Evolutionary conservation across 2,888 invertebrate genomes (phyloP).

Genomic region (Polyploca ridens): DNA sequence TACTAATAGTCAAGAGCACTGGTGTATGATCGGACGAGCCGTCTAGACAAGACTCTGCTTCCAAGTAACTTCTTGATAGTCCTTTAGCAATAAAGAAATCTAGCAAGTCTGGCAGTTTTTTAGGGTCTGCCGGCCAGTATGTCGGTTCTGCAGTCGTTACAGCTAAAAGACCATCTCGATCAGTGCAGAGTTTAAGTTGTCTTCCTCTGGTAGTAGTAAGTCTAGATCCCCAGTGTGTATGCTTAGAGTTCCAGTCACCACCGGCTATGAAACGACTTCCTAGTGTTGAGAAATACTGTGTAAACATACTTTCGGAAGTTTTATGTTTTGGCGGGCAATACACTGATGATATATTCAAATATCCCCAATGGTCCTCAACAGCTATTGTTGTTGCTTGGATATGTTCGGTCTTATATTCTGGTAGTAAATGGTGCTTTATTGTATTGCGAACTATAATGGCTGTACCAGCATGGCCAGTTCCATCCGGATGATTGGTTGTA

Average conservation of each 20-base stretch:
- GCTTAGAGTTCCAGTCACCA: conserved; percentile 31
- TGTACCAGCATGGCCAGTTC: conserved; percentile 24
- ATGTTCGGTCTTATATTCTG: conserved; percentile 11
- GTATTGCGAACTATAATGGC: conserved; percentile 18
- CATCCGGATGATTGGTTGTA: conserved; percentile 25
- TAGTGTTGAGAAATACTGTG: conserved; percentile 10
- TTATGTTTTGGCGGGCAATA: conserved; percentile 33
- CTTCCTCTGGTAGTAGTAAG: conserved; percentile 17
- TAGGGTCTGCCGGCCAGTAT: conserved; percentile 28
- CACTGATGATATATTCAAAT: conserved; percentile 6
- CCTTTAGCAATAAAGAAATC: conserved; percentile 30
- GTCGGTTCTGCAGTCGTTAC: conserved; percentile 26
- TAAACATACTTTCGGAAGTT: conserved; percentile 14
- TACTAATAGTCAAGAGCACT: conserved; percentile 19
- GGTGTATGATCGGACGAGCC: conserved; percentile 26
- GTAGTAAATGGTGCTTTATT: conserved; percentile 22
- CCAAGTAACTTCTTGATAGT: conserved; percentile 3
- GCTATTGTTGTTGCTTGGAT: conserved; percentile 25
- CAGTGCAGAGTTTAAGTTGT: neutral
- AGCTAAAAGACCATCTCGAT: neutral
- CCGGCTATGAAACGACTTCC: conserved; percentile 20
- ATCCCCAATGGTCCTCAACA: conserved; percentile 12
- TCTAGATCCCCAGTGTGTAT: conserved; percentile 23
- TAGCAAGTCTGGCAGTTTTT: conserved; percentile 27
- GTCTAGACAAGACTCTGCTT: conserved; percentile 21